Conservation (phyloP, 2,888 invertebrate genomes). For the Rhorus exstirpatorius region DNA sequence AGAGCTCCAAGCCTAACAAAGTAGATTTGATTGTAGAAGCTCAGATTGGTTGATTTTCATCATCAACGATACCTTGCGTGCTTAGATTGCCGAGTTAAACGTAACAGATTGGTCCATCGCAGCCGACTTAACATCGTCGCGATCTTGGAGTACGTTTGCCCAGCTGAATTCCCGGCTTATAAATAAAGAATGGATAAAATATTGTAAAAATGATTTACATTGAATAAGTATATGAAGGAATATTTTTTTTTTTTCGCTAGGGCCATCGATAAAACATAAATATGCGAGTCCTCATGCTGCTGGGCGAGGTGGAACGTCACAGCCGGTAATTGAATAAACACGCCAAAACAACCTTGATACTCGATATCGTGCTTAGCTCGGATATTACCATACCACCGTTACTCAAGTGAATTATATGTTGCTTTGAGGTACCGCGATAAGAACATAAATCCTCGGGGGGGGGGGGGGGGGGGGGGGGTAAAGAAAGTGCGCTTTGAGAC, state of each 20-base stretch:
- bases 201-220: constrained; percentile 16
- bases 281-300: not conserved
- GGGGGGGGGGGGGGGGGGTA: constrained; percentile 30
- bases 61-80: constrained; percentile 5
- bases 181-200: constrained; percentile 28
- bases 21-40: not conserved
- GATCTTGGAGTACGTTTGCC: not conserved
- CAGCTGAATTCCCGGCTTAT: constrained; percentile 3
- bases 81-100: not conserved
- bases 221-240: no score
- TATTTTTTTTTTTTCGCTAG: not conserved
- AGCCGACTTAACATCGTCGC: not conserved
- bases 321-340: constrained; percentile 61
- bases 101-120: no score
- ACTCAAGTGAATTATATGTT: not conserved
- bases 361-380: constrained; percentile 50
- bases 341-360: constrained; percentile 41
- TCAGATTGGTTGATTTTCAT: not conserved
- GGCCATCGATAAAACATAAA: constrained; percentile 28
- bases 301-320: constrained; percentile 27
- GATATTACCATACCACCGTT: constrained; percentile 54
- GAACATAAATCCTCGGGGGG: constrained; percentile 59
- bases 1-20: not conserved
- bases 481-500: constrained; percentile 54
- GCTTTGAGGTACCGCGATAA: constrained; percentile 35